Base-by-base conservation (phyloP, 2,113 vertebrate species). In the Orientallactaga bullata region DNA sequence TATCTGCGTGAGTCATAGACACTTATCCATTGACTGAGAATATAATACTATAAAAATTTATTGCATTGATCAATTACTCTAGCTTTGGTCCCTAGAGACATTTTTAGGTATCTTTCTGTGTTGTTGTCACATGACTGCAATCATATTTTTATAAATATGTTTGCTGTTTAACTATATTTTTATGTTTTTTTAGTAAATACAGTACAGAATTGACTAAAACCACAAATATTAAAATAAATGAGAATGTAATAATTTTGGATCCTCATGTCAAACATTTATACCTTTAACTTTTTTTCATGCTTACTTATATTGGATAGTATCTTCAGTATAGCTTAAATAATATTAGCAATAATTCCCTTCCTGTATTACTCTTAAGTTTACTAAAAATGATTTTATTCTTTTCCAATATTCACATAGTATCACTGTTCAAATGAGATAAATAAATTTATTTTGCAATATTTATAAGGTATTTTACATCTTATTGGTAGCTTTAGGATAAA, bases 141-240 rank as follows among this genome's bases (percentile, higher is more conserved):
- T 76, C 47, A 76, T 37, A 88, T 92, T 86, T 28, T 30, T 26
- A 9, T 66, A 35, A 80, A 60, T 60, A 60, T 51, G 7, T 42
- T 95, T 94, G 13, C 16, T 85, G 5, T 77, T 10, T 81, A 72
- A 77, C 15, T 85, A 91, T 89, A 17, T 89, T 35, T 37, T 85
- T 21, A 35, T 32, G 66, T 39, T 68, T 85, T 55, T 68, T 3
- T 9, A 16, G 28, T 23, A 11, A 7, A 7, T 11, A 69, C 8
- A 15, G 81, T 21, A 51, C 18, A 73, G 58, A 85, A 60, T 39
- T 32, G 30, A 89, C 26, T 55, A 85, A 78, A 82, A 39, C 17
- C 9, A 21, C 24, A 39, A 20, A 60, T 74, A 51, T 12, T 20
- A 77, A 80, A 35, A 72, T 65, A 88, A 3, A 39, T 13, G 12